A percentile compares a stretch with the other conserved stretches of the same genome.
Evolutionary conservation across 2,888 invertebrate species (phyloP).

Genomic region (Leucania comma): DNA sequence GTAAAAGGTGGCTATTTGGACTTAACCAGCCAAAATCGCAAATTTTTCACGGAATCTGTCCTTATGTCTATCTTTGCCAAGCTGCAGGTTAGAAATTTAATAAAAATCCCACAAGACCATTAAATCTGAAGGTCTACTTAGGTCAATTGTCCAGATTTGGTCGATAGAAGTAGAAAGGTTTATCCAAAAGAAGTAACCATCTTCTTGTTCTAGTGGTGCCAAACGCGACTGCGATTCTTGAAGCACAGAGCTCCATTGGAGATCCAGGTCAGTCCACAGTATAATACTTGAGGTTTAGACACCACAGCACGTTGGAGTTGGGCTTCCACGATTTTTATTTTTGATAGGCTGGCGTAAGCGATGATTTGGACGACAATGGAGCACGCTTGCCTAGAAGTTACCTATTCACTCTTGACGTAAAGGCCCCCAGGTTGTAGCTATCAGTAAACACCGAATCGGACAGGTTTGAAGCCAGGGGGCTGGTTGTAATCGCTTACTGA

Average conservation of each 20-base stretch:
- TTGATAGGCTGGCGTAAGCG: slow-evolving; percentile 1
- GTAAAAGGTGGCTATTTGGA: neutral
- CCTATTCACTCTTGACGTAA: neutral
- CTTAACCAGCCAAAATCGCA: too few species aligned
- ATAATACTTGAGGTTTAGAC: slow-evolving; percentile 16
- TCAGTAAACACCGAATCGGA: too few species aligned
- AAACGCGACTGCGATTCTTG: slow-evolving; percentile 51
- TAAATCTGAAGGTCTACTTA: neutral
- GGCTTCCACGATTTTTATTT: slow-evolving; percentile 19
- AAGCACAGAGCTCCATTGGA: slow-evolving; percentile 49
- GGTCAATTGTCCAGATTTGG: neutral
- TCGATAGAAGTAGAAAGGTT: slow-evolving; percentile 2
- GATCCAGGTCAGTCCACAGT: slow-evolving; percentile 47
- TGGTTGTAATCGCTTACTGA: neutral
- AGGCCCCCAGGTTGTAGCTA: too few species aligned
- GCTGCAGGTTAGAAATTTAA: neutral
- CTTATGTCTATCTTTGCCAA: neutral
- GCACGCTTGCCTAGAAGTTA: slow-evolving; percentile 9
- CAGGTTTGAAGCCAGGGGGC: neutral
- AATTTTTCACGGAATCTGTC: neutral
- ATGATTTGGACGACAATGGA: neutral
- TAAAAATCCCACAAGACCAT: neutral
- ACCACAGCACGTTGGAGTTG: slow-evolving; percentile 18
- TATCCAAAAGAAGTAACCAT: slow-evolving; percentile 48
- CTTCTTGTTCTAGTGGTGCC: slow-evolving; percentile 58